A percentile compares a stretch with the other conserved stretches of the same genome.
These are phyloP conservation scores for Globodera rostochiensis DNA, from an alignment of 1,140 invertebrate species.

Conservation along the genomic window DNA sequence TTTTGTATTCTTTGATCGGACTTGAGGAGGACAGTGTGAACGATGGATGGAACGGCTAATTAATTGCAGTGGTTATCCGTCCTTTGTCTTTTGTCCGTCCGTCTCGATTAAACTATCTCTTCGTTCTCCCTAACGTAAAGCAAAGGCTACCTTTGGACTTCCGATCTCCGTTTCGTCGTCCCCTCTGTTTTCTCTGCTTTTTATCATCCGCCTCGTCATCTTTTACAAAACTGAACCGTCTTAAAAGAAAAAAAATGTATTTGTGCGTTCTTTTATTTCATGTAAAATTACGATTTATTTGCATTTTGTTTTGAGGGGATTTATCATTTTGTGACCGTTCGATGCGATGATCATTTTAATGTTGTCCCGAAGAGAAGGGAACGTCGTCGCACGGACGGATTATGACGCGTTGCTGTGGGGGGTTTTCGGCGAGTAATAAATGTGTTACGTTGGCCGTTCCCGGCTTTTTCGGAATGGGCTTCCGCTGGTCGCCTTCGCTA, in stretches of 20 bases:
- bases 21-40: constrained; percentile 20
- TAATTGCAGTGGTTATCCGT: background rate
- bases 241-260: background rate
- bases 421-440: background rate
- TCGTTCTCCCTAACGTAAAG: background rate
- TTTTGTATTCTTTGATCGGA: constrained; percentile 17
- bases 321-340: background rate
- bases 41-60: constrained; percentile 19
- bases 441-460: background rate
- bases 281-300: background rate
- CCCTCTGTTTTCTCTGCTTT: background rate
- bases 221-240: background rate
- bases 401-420: background rate
- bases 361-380: too few species aligned
- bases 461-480: too few species aligned
- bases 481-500: background rate
- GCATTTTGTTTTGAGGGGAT: background rate
- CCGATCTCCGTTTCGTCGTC: background rate
- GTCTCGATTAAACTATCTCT: background rate
- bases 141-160: background rate
- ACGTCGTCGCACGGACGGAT: background rate
- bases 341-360: too few species aligned
- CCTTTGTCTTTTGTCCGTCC: background rate
- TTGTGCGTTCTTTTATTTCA: background rate
- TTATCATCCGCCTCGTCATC: background rate